phyloP scores from a whole-genome alignment of 2,113 vertebrate species.

The Oceanodroma tethys region DNA sequence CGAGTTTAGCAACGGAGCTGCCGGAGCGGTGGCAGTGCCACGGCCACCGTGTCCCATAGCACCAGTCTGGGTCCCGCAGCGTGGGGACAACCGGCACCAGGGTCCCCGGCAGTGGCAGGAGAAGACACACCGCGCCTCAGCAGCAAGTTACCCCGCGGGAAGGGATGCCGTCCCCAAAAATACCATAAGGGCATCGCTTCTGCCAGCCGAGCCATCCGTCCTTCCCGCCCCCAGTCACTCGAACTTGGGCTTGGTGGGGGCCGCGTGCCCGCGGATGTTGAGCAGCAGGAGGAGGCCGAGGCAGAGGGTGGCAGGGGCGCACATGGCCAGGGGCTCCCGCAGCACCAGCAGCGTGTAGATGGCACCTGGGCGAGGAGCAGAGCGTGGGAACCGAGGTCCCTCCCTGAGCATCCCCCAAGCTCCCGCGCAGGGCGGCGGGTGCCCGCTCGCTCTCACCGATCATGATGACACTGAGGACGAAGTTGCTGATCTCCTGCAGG shows the following conservation, averaged over 20 bases:
- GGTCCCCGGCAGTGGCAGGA: neutral
- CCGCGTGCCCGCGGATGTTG: slow-evolving; percentile 38
- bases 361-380: slow-evolving; percentile 64
- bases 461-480: slow-evolving; percentile 76
- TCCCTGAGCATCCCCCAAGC: accelerated
- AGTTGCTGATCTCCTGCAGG: slow-evolving; percentile 77
- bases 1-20: accelerated
- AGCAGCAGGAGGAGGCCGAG: slow-evolving; percentile 74
- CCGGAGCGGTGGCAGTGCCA: accelerated
- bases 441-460: slow-evolving; percentile 65
- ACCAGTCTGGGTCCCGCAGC: accelerated
- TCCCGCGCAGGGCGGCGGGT: accelerated
- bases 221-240: neutral
- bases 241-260: slow-evolving; percentile 19
- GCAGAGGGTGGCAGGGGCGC: slow-evolving; percentile 61
- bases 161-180: accelerated
- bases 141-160: neutral
- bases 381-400: neutral
- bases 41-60: accelerated
- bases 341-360: slow-evolving; percentile 75
- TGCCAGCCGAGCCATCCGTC: accelerated
- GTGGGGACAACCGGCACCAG: neutral
- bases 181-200: neutral
- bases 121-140: neutral
- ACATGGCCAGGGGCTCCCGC: slow-evolving; percentile 71